phyloP scores from a whole-genome alignment of 2,888 invertebrate species.

The Frankliniella fusca region DNA sequence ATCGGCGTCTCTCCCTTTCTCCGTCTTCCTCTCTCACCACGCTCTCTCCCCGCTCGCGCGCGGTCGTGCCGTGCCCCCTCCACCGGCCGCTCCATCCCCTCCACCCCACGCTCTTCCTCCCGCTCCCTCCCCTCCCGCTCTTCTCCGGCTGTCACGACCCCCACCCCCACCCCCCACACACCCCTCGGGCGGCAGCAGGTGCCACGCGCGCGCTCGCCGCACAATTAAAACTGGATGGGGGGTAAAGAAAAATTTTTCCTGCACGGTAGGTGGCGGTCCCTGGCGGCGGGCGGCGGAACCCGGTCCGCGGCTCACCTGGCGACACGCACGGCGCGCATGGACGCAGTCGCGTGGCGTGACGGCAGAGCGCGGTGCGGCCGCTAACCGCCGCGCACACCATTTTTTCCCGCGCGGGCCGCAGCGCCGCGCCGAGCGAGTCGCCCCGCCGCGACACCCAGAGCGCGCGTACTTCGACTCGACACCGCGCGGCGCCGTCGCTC shows the following conservation, averaged over 20 bases:
- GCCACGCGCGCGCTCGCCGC: background rate
- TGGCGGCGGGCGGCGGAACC: background rate
- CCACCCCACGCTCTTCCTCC: background rate
- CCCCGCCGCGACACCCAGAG: background rate
- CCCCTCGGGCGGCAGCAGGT: background rate
- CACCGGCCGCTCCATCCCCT: background rate
- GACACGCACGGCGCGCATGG: background rate
- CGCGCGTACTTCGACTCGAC: background rate
- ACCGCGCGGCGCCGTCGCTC: too few relatives aligned
- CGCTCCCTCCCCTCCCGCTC: background rate
- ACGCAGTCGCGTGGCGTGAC: background rate
- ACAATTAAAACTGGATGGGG: slow-evolving; percentile 13
- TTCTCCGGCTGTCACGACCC: background rate
- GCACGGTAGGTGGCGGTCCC: slow-evolving; percentile 6
- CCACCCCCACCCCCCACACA: background rate
- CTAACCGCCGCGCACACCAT: background rate
- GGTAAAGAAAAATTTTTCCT: background rate
- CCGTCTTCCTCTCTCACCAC: background rate
- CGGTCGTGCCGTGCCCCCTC: background rate
- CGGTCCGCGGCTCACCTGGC: slow-evolving; percentile 5
- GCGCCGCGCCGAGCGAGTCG: background rate
- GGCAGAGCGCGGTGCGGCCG: background rate
- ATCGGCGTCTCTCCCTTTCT: background rate
- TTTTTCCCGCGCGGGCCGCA: background rate
- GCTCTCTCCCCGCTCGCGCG: background rate